phyloP scores from a whole-genome alignment of 2,113 vertebrate species.

The Mugil cephalus region DNA sequence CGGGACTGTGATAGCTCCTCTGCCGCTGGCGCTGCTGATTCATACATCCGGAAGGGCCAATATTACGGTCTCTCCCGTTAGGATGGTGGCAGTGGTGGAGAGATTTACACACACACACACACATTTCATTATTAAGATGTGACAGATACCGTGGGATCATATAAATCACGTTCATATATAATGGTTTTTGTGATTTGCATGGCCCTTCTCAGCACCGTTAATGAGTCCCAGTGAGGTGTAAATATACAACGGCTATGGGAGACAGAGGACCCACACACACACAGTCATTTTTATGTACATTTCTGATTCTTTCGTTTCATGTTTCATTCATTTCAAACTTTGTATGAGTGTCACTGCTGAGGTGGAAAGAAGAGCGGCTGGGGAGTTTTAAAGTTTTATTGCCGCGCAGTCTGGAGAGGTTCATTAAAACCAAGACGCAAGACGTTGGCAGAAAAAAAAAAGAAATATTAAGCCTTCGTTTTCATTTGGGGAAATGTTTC shows the following conservation, averaged over 20 bases:
- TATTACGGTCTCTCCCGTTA: slow-evolving; percentile 39
- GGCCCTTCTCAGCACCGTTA: slow-evolving; percentile 25
- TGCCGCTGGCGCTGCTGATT: slow-evolving; percentile 57
- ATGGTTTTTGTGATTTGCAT: slow-evolving; percentile 41
- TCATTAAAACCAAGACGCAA: slow-evolving; percentile 41
- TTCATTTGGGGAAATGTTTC: too few species aligned
- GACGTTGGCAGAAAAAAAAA: neutral
- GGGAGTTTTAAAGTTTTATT: slow-evolving; percentile 5
- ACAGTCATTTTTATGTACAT: slow-evolving; percentile 15
- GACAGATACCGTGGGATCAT: slow-evolving; percentile 35
- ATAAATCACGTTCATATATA: slow-evolving; percentile 44
- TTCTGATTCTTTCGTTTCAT: slow-evolving; percentile 16
- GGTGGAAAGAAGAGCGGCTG: slow-evolving; percentile 2
- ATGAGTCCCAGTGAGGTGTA: slow-evolving; percentile 36
- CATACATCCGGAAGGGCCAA: slow-evolving; percentile 55
- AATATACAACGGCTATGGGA: slow-evolving; percentile 5
- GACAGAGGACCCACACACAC: neutral
- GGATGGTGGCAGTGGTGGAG: neutral
- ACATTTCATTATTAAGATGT: slow-evolving; percentile 56
- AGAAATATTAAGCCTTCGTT: neutral
- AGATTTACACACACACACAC: slow-evolving; percentile 57
- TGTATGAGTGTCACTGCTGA: slow-evolving; percentile 7
- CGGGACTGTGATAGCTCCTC: slow-evolving; percentile 34
- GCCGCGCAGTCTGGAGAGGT: slow-evolving; percentile 3
- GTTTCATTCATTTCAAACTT: slow-evolving; percentile 42